Evolutionary conservation across 1,140 invertebrate genomes (phyloP), one percentile per base, ranked within the genome.

Genomic region (Cydia amplana): DNA sequence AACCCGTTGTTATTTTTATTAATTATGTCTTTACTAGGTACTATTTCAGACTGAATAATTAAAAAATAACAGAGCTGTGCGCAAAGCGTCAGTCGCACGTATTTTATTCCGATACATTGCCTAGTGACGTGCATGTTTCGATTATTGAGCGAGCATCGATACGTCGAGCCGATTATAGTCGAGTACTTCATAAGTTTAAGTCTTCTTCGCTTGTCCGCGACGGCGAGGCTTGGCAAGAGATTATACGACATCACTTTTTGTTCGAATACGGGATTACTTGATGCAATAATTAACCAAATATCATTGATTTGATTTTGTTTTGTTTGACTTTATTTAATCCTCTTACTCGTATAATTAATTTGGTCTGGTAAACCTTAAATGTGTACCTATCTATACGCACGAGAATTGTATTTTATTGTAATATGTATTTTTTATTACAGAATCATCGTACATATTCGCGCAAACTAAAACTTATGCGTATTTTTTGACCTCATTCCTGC

Each of bases 161-260:
- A 79, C 82, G 85, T 87, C 83, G 78, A 78, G 73, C 81, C 83
- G 86, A 89, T 89, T 89, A 87, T 80, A 76, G 79, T 55, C 81
- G 78, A 83, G 80, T 77, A 77, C 77, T 78, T 77, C 78, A 70
- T 70, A 70, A 70, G 65, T 70, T 70, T 23, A 70, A 36, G 65
- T 36, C 65, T 6, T 18, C 76, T 49, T 77, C 74, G 72, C 75
- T 79, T 79, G 76, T 73, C 77, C 75, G 28, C 49, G 28, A 72
- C 75, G 67, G 80, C 70, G 72, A 51, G 75, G 51, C 74, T 81
- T 80, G 80, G 78, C 78, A 84, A 78, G 82, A 46, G 74, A 51
- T 72, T 64, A 73, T 74, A 36, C 78, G 75, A 75, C 75, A 75
- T 77, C 74, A 81, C 81, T 83, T 84, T 84, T 83, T 84, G 80